Conservation (phyloP, 2,113 vertebrate species). For the Rhabdornis inornatus region DNA sequence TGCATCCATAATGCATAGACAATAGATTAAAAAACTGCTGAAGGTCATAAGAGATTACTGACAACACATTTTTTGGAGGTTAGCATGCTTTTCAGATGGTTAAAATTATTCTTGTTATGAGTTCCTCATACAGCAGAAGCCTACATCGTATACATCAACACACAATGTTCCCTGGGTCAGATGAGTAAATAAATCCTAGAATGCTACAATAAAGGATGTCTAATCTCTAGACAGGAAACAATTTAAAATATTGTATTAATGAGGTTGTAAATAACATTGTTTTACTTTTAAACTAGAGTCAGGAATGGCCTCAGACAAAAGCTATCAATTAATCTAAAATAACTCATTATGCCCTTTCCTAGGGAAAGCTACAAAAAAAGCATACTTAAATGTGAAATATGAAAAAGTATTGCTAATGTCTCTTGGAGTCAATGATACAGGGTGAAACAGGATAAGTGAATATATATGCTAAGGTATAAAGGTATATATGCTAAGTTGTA, state of each 20-base stretch:
- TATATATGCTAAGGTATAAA: no score
- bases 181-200: background rate
- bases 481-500: background rate
- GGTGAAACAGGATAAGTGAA: background rate
- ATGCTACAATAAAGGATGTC: background rate
- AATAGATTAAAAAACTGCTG: background rate
- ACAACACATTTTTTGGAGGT: background rate
- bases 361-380: background rate
- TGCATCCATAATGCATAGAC: background rate
- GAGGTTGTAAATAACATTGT: background rate
- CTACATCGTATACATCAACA: background rate
- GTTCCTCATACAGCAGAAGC: background rate
- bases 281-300: background rate
- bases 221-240: background rate
- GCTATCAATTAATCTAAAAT: background rate
- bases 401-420: background rate
- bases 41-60: background rate
- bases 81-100: background rate
- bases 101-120: background rate
- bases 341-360: background rate
- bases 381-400: background rate
- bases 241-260: background rate
- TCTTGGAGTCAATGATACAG: background rate
- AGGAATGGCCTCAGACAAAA: background rate
- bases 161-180: background rate